Percentiles rank a stretch among this genome's conserved stretches.
Conservation (phyloP, 1,140 invertebrate genomes). For the Phymorhynchus buccinoides region DNA sequence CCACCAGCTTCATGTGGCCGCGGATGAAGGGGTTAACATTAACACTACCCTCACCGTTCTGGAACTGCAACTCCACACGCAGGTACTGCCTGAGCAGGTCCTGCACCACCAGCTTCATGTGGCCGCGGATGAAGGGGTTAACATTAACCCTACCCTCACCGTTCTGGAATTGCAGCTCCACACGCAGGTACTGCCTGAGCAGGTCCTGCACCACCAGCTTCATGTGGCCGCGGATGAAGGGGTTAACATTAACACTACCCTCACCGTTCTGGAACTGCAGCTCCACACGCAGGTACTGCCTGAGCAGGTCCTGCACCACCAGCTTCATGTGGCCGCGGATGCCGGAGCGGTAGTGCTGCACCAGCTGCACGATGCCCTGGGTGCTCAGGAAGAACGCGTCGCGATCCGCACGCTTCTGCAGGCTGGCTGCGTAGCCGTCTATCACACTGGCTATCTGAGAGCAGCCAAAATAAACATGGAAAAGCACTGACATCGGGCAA, state of each 20-base stretch:
- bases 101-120: conserved; percentile 97
- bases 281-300: conserved; percentile 95
- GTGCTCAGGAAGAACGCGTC: conserved; percentile 98
- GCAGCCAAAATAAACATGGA: not conserved
- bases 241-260: no score
- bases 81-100: conserved; percentile 95
- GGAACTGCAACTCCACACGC: conserved; percentile 96
- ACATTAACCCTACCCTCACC: no score
- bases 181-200: conserved; percentile 92
- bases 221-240: conserved; percentile 95
- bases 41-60: conserved; percentile 86
- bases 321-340: conserved; percentile 97
- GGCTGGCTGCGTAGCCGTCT: conserved; percentile 83
- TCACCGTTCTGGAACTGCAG: conserved; percentile 94
- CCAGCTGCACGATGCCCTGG: conserved; percentile 93
- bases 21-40: no score
- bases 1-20: conserved; percentile 96
- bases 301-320: conserved; percentile 94
- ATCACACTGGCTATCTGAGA: conserved; percentile 91
- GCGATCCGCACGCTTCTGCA: conserved; percentile 92
- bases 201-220: conserved; percentile 97
- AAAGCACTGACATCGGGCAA: no score
- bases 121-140: conserved; percentile 92
- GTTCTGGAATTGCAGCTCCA: conserved; percentile 97
- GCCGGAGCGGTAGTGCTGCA: conserved; percentile 95